A percentile compares a stretch with the other conserved stretches of the same genome.
phyloP scores from a whole-genome alignment of 2,797 vertebrate genomes.

The Pipistrellus nathusii region DNA sequence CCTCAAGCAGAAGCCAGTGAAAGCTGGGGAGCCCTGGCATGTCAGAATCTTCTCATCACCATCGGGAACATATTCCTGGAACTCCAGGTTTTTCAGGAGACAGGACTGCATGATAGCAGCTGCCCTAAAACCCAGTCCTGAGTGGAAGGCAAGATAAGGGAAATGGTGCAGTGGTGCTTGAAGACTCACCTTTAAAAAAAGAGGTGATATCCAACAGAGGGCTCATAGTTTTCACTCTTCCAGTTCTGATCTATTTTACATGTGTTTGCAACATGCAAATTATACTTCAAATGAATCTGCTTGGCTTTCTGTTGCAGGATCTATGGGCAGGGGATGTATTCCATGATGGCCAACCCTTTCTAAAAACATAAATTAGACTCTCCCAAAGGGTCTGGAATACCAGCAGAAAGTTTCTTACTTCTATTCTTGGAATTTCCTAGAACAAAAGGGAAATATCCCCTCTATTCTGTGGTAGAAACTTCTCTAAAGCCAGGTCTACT shows the following conservation, averaged over 20 bases:
- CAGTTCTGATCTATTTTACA: background rate
- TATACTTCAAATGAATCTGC: background rate
- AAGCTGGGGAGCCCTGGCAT: background rate
- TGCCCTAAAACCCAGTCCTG: background rate
- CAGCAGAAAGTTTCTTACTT: background rate
- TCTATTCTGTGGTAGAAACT: background rate
- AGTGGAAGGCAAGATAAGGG: background rate
- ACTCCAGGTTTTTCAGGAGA: background rate
- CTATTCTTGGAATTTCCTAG: background rate
- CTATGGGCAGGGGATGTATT: accelerated
- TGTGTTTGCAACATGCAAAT: background rate
- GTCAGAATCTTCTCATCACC: background rate
- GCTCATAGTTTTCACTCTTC: background rate
- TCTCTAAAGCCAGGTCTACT: background rate
- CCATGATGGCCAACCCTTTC: background rate
- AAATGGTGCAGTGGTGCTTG: background rate
- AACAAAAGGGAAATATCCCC: background rate
- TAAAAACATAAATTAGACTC: background rate
- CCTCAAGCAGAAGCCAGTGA: accelerated
- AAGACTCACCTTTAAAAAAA: slow-evolving; percentile 22
- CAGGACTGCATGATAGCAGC: background rate
- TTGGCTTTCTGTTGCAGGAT: background rate
- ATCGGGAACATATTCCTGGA: accelerated
- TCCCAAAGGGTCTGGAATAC: background rate
- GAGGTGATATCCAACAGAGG: too few relatives aligned